Conservation (phyloP, 2,888 invertebrate species). For the Lycophotia porphyrea region DNA sequence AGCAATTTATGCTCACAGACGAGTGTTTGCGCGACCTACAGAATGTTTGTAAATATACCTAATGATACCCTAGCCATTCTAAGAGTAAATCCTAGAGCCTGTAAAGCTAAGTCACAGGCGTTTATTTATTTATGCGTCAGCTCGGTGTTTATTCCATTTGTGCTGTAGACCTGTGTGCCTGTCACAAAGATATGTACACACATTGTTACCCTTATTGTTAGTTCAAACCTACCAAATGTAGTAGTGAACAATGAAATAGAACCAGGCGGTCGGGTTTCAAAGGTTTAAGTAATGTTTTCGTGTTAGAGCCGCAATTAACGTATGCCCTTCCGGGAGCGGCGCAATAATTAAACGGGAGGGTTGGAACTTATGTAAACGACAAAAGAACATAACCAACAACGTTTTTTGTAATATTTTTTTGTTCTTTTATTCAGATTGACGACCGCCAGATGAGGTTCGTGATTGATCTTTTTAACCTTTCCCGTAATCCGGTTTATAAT, state of each 20-base stretch:
- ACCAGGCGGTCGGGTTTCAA: constrained; percentile 75
- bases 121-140: constrained; percentile 49
- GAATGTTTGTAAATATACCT: constrained; percentile 16
- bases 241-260: constrained; percentile 78
- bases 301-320: constrained; percentile 80
- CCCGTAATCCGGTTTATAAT: not conserved
- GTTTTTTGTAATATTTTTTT: constrained; percentile 1
- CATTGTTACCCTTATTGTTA: constrained; percentile 55
- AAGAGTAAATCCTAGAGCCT: constrained; percentile 3
- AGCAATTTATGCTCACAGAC: constrained; percentile 1
- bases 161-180: constrained; percentile 42
- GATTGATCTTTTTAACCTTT: not conserved
- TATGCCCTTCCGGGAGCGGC: constrained; percentile 72
- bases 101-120: constrained; percentile 27
- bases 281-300: constrained; percentile 77
- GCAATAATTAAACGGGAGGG: constrained; percentile 75
- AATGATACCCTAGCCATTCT: constrained; percentile 35
- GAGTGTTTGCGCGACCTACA: not conserved
- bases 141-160: constrained; percentile 52
- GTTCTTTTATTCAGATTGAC: not conserved
- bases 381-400: constrained; percentile 29
- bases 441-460: not conserved
- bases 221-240: constrained; percentile 58
- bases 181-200: constrained; percentile 58
- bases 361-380: constrained; percentile 36